Base-by-base conservation (phyloP, 2,888 invertebrate species). In the Spilosoma lubricipeda region DNA sequence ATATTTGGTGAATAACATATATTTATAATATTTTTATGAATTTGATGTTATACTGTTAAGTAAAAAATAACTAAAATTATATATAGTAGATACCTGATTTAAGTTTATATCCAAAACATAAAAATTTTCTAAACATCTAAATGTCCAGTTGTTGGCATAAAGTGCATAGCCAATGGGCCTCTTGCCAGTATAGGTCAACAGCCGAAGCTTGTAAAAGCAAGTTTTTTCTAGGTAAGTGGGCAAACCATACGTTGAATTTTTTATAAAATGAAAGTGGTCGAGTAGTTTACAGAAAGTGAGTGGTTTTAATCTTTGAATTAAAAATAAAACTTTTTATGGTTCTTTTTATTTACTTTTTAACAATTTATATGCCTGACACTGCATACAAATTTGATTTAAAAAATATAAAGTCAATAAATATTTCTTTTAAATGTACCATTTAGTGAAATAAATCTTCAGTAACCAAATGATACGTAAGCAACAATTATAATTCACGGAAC, bases 171-270 rank as follows among this genome's bases (percentile, higher is more conserved):
- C 77, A 69, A 78, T 90, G 91, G 92, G 92, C 90, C 84, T 75
- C 52, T 75, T 92, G 93, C 93, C 94, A 93, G 91, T 87, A 87
- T 87, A 83, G 94, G 94, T 94, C 94, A 94, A 91, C 89, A 93
- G 89, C 92, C 93, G 80, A 84, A 74, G 80, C 74, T 80, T 65
- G 69, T 78, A 74, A 82, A 82, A 83, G 80, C 82, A 79, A 82
- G 83, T 86, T 86, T 85, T 80, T 80, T 77, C 78, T 85, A 82
- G 85, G 83, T 82, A 82, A 87, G 73, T 83, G 73, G 83, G 85
- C 81, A 75, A 73, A 74, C 42, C 67, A 63, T 72, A 23, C 64
- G 30, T 67, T 71, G 42, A 63, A 70, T 42, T 71, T 77, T n/a
- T 68, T 56, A 67, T 52, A 73, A 76, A 73, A 76, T 73, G 73